These are phyloP conservation scores for Nylanderia fulva DNA, from an alignment of 1,140 invertebrate species.

Conservation along the genomic window DNA sequence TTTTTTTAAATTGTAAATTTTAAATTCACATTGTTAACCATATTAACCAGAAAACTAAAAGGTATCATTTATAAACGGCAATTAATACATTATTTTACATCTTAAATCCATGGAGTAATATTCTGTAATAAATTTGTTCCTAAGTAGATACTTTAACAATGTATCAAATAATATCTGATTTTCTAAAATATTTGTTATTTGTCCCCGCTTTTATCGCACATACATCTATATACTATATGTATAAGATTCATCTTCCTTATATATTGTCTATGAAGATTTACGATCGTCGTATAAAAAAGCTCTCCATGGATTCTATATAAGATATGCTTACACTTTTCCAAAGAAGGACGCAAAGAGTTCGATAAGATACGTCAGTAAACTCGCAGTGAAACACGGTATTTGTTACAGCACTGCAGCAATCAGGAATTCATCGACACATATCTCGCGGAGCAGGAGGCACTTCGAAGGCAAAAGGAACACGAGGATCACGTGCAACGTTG, in stretches of 20 bases:
- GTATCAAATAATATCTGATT: not conserved
- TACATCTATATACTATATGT: not conserved
- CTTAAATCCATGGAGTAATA: not conserved
- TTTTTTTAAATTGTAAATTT: not conserved
- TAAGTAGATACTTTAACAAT: too few species aligned
- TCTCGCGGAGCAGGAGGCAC: constrained; percentile 79
- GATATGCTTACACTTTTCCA: not conserved
- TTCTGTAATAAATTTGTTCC: too few species aligned
- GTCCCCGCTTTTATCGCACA: not conserved
- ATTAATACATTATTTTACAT: not conserved
- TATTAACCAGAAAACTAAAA: not conserved
- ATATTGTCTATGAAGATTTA: not conserved
- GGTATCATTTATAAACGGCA: not conserved
- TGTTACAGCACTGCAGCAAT: constrained; percentile 79
- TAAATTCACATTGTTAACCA: too few species aligned
- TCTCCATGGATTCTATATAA: not conserved
- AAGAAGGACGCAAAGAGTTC: not conserved
- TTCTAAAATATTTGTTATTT: not conserved
- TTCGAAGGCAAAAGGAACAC: constrained; percentile 73
- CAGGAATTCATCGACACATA: constrained; percentile 84
- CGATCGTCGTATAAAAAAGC: not conserved
- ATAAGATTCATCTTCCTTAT: not conserved
- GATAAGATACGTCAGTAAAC: constrained; percentile 23
- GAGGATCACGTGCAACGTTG: constrained; percentile 77
- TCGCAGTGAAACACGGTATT: constrained; percentile 3